Conservation (phyloP, 2,113 vertebrate genomes). For the Microcebus griseorufus region DNA sequence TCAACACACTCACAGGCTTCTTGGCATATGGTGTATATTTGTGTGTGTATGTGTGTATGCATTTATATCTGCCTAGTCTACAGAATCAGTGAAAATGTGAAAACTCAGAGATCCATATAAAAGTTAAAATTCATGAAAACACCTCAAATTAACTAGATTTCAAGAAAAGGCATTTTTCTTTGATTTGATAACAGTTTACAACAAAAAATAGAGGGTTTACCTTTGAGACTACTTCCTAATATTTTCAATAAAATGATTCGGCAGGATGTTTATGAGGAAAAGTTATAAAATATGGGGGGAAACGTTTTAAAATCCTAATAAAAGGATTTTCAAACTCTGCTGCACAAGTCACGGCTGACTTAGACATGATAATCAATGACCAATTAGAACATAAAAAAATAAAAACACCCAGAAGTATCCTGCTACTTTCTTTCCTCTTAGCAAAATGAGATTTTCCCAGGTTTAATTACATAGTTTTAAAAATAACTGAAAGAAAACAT, state of each 20-base stretch:
- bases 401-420: not conserved
- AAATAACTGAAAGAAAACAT: not conserved
- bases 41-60: not conserved
- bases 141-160: not conserved
- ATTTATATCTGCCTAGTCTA: not conserved
- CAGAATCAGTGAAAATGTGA: not conserved
- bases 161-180: not conserved
- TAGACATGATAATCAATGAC: not conserved
- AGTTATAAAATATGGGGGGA: not conserved
- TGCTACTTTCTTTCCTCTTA: not conserved
- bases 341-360: not conserved
- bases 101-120: not conserved
- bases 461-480: slow-evolving; percentile 48
- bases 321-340: not conserved
- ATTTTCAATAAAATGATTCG: not conserved
- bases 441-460: not conserved
- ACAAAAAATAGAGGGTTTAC: not conserved
- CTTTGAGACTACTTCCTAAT: not conserved
- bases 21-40: not conserved
- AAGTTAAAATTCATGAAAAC: not conserved
- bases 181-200: not conserved
- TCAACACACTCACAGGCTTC: not conserved
- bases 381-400: not conserved
- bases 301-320: not conserved
- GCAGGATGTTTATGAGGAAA: not conserved